Evolutionary conservation across 2,113 vertebrate species (phyloP).

Genomic region (Euleptes europaea): DNA sequence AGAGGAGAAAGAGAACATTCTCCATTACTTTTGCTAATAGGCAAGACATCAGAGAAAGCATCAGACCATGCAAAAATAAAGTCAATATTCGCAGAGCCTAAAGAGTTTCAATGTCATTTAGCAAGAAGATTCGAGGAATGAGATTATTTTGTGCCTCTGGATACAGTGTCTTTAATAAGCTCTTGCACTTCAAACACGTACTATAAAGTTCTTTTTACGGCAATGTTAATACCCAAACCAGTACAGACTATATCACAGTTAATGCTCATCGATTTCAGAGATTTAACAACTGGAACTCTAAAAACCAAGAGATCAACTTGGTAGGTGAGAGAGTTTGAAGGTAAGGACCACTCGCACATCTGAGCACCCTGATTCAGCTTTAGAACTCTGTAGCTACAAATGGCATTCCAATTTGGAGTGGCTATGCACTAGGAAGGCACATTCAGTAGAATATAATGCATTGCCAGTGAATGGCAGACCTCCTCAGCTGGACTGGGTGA

Average conservation of each 20-base stretch:
- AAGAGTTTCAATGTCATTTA: slow-evolving; percentile 53
- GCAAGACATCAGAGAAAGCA: slow-evolving; percentile 34
- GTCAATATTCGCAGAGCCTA: slow-evolving; percentile 46
- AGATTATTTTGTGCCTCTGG: slow-evolving; percentile 36
- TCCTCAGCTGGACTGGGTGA: too few relatives aligned
- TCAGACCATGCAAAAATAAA: slow-evolving; percentile 43
- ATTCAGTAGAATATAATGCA: too few relatives aligned
- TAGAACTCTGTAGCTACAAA: neutral
- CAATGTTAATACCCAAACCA: neutral
- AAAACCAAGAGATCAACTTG: neutral
- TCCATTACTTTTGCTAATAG: slow-evolving; percentile 39
- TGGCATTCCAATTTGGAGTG: neutral
- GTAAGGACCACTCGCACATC: neutral
- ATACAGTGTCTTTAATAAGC: slow-evolving; percentile 8
- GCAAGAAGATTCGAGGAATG: slow-evolving; percentile 18
- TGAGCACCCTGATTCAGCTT: neutral
- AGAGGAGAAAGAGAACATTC: slow-evolving; percentile 32
- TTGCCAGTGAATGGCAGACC: too few relatives aligned
- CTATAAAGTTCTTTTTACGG: slow-evolving; percentile 33
- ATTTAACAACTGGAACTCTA: neutral
- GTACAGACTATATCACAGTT: neutral
- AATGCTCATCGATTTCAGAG: neutral
- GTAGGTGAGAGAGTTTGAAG: neutral
- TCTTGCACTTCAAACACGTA: slow-evolving; percentile 23
- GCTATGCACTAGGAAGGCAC: too few relatives aligned